Evolutionary conservation across 2,113 vertebrate species (phyloP).

Genomic region (Cyprinodon tularosa): DNA sequence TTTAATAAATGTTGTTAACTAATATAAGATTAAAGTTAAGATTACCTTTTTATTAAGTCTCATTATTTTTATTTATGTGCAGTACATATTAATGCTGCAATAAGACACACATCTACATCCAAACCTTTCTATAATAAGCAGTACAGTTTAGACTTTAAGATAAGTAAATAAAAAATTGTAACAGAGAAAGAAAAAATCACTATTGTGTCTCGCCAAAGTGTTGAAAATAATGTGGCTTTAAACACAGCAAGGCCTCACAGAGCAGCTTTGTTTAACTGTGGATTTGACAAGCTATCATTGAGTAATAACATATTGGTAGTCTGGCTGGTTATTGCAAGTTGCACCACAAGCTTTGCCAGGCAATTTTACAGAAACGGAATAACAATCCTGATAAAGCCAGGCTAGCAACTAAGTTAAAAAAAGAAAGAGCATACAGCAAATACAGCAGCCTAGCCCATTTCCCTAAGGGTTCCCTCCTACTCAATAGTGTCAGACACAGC

Average conservation of each 20-base stretch:
- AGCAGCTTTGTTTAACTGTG: conserved; percentile 15
- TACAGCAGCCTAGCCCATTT: conserved; percentile 70
- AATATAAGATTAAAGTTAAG: no score
- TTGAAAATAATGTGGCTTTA: conserved; percentile 3
- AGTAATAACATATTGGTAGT: conserved; percentile 48
- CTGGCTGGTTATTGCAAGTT: conserved; percentile 10
- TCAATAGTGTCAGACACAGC: conserved; percentile 80
- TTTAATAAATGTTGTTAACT: no score
- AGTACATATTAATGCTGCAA: neutral
- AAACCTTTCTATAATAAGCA: neutral
- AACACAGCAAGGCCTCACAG: conserved; percentile 20
- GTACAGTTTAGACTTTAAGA: neutral
- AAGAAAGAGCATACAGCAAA: conserved; percentile 69
- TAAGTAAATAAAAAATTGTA: neutral
- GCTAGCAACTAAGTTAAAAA: conserved; percentile 65
- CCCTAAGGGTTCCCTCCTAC: conserved; percentile 81
- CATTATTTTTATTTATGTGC: neutral
- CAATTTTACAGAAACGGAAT: conserved; percentile 55
- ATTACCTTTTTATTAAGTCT: no score
- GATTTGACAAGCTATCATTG: conserved; percentile 50
- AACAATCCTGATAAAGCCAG: conserved; percentile 64
- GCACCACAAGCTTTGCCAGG: conserved; percentile 51
- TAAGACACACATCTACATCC: neutral
- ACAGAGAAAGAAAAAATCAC: neutral
- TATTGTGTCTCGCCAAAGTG: neutral